Evolutionary conservation across 2,888 invertebrate species (phyloP), one percentile per base, ranked within the genome.

Genomic region (Andrena fulva): DNA sequence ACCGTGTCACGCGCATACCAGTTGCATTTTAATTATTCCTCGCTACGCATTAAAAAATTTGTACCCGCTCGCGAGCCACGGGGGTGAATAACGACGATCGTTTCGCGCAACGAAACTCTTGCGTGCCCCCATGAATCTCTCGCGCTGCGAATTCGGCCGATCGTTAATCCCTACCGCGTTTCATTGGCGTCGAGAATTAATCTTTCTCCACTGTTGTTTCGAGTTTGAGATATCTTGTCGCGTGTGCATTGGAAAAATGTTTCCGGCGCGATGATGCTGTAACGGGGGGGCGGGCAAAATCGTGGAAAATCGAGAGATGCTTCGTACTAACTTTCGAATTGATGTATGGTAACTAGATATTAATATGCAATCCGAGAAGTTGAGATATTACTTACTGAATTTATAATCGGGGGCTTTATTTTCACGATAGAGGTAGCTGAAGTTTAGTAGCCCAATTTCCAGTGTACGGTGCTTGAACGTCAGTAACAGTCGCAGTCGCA

Each of bases 11-110:
- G 71, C 71, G 80, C 78, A 80, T 80, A 77, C 78, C 78, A 60
- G 78, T 80, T 78, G 78, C 78, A 71, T 78, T 80, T 80, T 80
- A 80, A 80, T 80, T 80, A 80, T 78, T 80, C 71, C 67, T 27
- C 20, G 71, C 10, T 60, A 71, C 50, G 80, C 80, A 80, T 80
- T 80, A 70, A 80, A 80, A 80, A 80, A 77, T 52, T 64, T 72
- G 20, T 33, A 54, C 31, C 48, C 52, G 50, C 27, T 7, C 48
- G 50, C 27, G 8, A 24, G 54, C 42, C 42, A 42, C 42, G 42
- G 42, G 12, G 54, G 64, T 72, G 72, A 72, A 54, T 72, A 72
- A 72, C 72, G 64, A 54, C 64, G 72, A 72, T 64, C 64, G 72
- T 64, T 72, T 33, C 64, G 64, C 33, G 54, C 29, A 54, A 42